These are phyloP conservation scores for Synergus laeviventris DNA, from an alignment of 2,888 invertebrate species.

Conservation along the genomic window DNA sequence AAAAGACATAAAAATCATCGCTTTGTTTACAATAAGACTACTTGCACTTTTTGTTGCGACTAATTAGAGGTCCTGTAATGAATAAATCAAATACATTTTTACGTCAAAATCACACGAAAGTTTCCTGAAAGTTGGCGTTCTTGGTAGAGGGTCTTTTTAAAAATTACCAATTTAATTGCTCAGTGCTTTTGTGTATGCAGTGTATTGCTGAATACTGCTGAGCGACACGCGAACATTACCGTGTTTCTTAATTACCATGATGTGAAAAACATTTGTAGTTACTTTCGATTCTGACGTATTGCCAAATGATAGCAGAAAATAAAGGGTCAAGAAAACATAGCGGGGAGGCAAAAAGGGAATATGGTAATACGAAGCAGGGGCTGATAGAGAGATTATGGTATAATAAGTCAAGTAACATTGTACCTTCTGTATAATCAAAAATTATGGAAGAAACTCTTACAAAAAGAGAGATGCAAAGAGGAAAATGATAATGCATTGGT, in stretches of 20 bases:
- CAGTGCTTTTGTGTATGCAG: slow-evolving; percentile 12
- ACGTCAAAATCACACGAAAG: slow-evolving; percentile 9
- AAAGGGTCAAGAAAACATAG: slow-evolving; percentile 13
- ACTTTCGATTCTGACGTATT: slow-evolving; percentile 23
- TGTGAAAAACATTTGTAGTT: slow-evolving; percentile 29
- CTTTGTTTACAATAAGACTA: too few relatives aligned
- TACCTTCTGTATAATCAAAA: too few relatives aligned
- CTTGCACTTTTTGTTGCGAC: background rate
- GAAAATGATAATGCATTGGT: background rate
- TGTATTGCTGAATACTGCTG: background rate
- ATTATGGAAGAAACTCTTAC: too few relatives aligned
- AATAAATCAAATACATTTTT: slow-evolving; percentile 9
- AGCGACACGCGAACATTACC: slow-evolving; percentile 34
- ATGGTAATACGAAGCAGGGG: slow-evolving; percentile 7
- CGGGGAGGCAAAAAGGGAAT: background rate
- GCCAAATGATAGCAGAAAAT: slow-evolving; percentile 13
- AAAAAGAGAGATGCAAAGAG: too few relatives aligned
- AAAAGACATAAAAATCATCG: too few relatives aligned
- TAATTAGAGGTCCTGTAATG: background rate
- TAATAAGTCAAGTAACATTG: background rate
- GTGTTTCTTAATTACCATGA: slow-evolving; percentile 31
- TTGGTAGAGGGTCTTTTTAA: slow-evolving; percentile 13
- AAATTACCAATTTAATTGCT: slow-evolving; percentile 31
- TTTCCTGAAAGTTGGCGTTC: slow-evolving; percentile 7
- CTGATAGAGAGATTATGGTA: slow-evolving; percentile 30